A percentile compares a stretch with the other conserved stretches of the same genome.
These are phyloP conservation scores for Bombyx mori DNA, from an alignment of 1,140 invertebrate species.

Conservation along the genomic window ASM3026992v2 NC_085111.1:18612501-18613000, in stretches of 20 bases:
- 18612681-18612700: no score
- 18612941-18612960: no score
- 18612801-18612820: conserved; percentile 91
- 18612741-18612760: not conserved
- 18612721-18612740: not conserved
- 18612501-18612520: no score
- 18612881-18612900: conserved; percentile 97
- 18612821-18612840: conserved; percentile 94
- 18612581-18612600: not conserved
- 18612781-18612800: conserved; percentile 79
- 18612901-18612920: conserved; percentile 98
- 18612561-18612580: no score
- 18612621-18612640: not conserved
- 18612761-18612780: not conserved
- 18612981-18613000: not conserved
- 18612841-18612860: conserved; percentile 97
- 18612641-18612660: no score
- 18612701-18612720: not conserved
- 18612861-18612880: conserved; percentile 98
- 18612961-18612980: no score
- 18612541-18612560: no score
- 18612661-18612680: not conserved
- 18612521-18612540: no score
- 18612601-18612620: no score
- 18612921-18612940: conserved; percentile 91